These are phyloP conservation scores for Microcebus ravelobensis DNA, from an alignment of 2,113 vertebrate genomes.

Conservation along the genomic window DNA sequence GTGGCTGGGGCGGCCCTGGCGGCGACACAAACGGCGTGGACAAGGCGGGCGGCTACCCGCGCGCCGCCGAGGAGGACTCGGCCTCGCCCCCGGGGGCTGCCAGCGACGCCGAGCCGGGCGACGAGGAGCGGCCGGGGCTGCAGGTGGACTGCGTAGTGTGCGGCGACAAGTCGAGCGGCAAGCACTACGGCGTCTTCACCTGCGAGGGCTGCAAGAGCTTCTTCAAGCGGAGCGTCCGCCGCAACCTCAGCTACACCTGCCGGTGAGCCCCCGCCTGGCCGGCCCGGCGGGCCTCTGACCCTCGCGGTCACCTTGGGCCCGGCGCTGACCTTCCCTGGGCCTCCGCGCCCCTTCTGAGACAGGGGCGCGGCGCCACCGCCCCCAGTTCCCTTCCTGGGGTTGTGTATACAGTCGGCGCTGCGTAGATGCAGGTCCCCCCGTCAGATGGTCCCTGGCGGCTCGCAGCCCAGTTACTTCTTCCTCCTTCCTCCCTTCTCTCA, in stretches of 20 bases:
- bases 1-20: conserved; percentile 95
- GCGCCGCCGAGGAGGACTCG: conserved; percentile 88
- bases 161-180: conserved; percentile 94
- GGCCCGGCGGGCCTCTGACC: conserved; percentile 49
- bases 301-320: conserved; percentile 76
- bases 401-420: conserved; percentile 58
- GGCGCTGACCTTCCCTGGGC: conserved; percentile 56
- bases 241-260: conserved; percentile 96
- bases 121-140: conserved; percentile 91
- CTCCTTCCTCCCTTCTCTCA: not conserved
- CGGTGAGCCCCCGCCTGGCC: conserved; percentile 84
- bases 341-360: not conserved
- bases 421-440: not conserved
- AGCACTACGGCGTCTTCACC: conserved; percentile 96
- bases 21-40: conserved; percentile 83
- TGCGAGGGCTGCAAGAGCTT: conserved; percentile 98
- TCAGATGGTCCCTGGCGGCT: conserved; percentile 58
- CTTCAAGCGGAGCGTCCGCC: conserved; percentile 94
- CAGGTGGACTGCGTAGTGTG: conserved; percentile 95
- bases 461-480: not conserved
- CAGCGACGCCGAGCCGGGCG: conserved; percentile 93
- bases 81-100: conserved; percentile 92
- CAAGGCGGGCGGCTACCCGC: conserved; percentile 86
- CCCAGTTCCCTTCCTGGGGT: not conserved
- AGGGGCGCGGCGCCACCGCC: not conserved